Base-by-base conservation (phyloP, 2,113 vertebrate species). In the Phyllopteryx taeniolatus region DNA sequence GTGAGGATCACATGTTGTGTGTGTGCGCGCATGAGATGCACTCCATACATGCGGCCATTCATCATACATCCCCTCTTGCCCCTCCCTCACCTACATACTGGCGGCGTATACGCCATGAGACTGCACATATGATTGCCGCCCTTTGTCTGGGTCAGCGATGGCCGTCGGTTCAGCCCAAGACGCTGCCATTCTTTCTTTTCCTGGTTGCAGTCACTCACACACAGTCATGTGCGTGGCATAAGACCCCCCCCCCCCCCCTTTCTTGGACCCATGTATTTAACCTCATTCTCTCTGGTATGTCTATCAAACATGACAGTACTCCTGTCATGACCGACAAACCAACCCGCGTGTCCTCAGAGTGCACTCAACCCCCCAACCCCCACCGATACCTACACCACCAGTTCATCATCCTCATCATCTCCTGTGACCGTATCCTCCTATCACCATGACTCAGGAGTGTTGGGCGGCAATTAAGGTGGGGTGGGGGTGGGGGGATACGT, bases 101-200 rank as follows among this genome's bases (percentile, higher is more conserved):
- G 70, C 39, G 22, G 39, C 47, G 22, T 77, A 70, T 39, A 78
- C 74, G 83, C 76, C 82, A 82, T 66, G 42, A 85, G 79, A 71
- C 73, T 53, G 73, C 82, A 87, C 76, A 78, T 85, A 87, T 83
- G 83, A 89, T 87, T 75, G 73, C 67, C 76, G 70, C 82, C 80
- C 86, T 89, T 91, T 89, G 89, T 91, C 88, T 86, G 80, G 68
- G 67, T 84, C 84, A 86, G 80, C 44, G 71, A 76, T 74, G 77
- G 79, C 71, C 44, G 66, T 33, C 78, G 75, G 74, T 77, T 84
- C 13, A n/a, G 42, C 72, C 78, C 57, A 78, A 75, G 79, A 56
- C 4, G 47, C 74, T 72, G 72, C 53, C n/a, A 0, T 69, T 65
- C 47, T 56, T 64, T 71, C 14, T 33, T n/a, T 63, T 46, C 59